Evolutionary conservation across 2,797 vertebrate species (phyloP), one percentile per base, ranked within the genome.

Genomic region (Allobates femoralis): DNA sequence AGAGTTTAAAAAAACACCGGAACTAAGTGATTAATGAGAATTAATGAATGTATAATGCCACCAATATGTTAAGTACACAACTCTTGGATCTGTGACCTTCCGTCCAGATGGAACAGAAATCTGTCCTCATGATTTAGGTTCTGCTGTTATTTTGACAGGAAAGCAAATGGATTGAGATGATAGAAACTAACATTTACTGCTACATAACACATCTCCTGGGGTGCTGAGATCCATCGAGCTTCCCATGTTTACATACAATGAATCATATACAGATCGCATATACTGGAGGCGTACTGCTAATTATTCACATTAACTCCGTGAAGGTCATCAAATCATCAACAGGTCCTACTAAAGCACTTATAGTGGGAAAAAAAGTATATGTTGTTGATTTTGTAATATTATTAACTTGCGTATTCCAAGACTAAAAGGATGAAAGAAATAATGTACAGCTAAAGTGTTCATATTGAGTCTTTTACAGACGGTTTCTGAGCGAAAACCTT

Each of bases 21-120:
- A 81, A 67, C 28, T 66, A 50, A 8, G 58, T 66, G 64, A 76
- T 76, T 76, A 64, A 76, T 81, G 55, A 56, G 37, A 81, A 74
- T 86, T 26, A 86, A 86, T 81, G 85, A 81, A 86, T 81, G 26
- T 66, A 53, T 76, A 41, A 76, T 86, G 6, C 67, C n/a, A 37
- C 51, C 69, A 81, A 81, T 80, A 86, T 86, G 67, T 19, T 64
- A n/a, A 41, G 79, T 55, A 86, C 71, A 75, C 56, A 77, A 62
- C n/a, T 79, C 66, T 82, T 30, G 46, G 58, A 77, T 86, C 85
- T 86, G 85, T 53, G 80, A 82, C 79, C 73, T 83, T 56, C 71
- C 41, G 16, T 71, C 71, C 79, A 86, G 79, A 86, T 77, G 85
- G 79, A 67, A 71, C 30, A 30, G 2, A 82, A 67, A 74, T 62